Evolutionary conservation across 2,888 invertebrate species (phyloP), one percentile per base, ranked within the genome.

Genomic region (Mongoloraphidia duomilia): DNA sequence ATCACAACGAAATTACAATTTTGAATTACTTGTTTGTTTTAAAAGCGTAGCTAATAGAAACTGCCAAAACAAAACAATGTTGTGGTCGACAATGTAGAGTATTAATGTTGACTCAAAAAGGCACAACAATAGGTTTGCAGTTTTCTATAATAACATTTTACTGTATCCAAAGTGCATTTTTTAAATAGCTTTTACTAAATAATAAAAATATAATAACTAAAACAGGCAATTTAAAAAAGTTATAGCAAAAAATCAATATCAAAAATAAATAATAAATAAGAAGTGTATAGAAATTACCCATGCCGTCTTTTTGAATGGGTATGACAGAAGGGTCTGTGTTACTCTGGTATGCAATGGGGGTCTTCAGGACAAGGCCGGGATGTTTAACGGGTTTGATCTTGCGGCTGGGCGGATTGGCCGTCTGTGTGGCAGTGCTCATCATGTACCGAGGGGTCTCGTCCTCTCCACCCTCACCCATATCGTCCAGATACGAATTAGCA

Each of bases 241-340:
- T 26, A 51, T 49, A 50, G 49, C 12, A 44, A 34, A 49, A 50
- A 10, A 33, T 44, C 33, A 44, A 35, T 13, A 10, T 34, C 34
- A 41, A 49, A 35, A 49, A 47, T 47, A 47, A 41, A 47, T n/a
- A 17, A 34, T 43, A 40, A 43, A 39, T 34, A 35, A 52, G 44
- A 50, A 53, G 44, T 34, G 34, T 34, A 41, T 13, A 44, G 34
- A 26, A 42, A 50, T 77, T 72, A 89, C 90, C 89, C 73, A 89
- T 90, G 68, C 86, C 89, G 67, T 90, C 88, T 69, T 84, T 87
- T 67, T 83, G 81, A 62, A 91, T 83, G 48, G 91, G 90, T 69
- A 91, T 82, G 61, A 89, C 85, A 54, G 86, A 84, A 52, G 87
- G 78, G 71, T 90, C 88, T 49, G 83, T 82, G 64, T 82, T 80